Evolutionary conservation across 2,797 vertebrate genomes (phyloP), one percentile per base, ranked within the genome.

Genomic region (Masticophis lateralis): DNA sequence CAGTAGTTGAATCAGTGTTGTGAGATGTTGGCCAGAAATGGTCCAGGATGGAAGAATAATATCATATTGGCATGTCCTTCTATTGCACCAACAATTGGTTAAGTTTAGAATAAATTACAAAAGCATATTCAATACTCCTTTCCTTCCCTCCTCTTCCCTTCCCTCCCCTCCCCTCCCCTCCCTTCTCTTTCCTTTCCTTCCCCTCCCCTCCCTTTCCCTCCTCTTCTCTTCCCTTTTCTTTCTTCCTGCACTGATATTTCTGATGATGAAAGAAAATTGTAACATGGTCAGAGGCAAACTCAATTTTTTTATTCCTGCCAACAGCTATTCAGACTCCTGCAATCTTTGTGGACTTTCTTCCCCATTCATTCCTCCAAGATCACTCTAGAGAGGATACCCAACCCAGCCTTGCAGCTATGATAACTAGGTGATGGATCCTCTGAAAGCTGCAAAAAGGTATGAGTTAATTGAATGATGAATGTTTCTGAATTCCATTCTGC

Each of bases 221-320:
- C 20, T 1, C 11, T 86, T 53, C 37, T 5, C 10, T 32, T 66
- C 53, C 37, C 27, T 74, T 51, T 59, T 37, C 47, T 74, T 51
- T 69, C 32, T 0, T 14, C 95, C 74, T 22, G 90, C 69, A 93
- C 87, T 86, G 88, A 92, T 93, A 79, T 91, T 95, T 91, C 79
- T 92, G 90, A 86, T 96, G 95, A 95, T 22, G 61, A 95, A 95
- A 95, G 92, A 0, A 94, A 95, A 89, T 92, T 32, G 95, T 94
- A 94, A 90, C 91, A 95, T 92, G 87, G 94, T 94, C 95, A 93
- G 93, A 97, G 94, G 92, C 94, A 96, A 93, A 94, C 61, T 94
- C 47, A 12, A 28, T 88, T 87, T 56, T 95, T 94, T 95, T 94
- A 94, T 94, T 92, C 43, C 90, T 96, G 94, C 94, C 95, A 95